These are phyloP conservation scores for Drosophila neutralis DNA, from an alignment of 2,888 invertebrate species.

Conservation along the genomic window DNA sequence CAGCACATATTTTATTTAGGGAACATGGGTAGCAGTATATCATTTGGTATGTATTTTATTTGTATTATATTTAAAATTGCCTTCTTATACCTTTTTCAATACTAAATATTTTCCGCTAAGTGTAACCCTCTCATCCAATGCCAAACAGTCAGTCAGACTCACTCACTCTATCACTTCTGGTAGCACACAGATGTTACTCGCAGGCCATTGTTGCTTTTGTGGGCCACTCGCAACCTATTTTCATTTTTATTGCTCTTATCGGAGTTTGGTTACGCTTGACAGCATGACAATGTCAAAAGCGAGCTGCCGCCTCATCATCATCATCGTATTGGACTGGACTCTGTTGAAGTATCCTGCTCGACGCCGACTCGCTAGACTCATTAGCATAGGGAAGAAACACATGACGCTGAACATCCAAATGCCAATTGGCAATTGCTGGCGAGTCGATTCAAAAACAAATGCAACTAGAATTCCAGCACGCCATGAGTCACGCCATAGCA, in stretches of 20 bases:
- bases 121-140: slow-evolving; percentile 31
- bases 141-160: slow-evolving; percentile 21
- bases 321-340: slow-evolving; percentile 48
- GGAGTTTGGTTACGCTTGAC: slow-evolving; percentile 82
- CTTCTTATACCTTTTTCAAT: background rate
- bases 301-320: slow-evolving; percentile 42
- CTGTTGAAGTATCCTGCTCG: slow-evolving; percentile 49
- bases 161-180: slow-evolving; percentile 33
- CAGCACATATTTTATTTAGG: background rate
- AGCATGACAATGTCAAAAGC: slow-evolving; percentile 75
- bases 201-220: slow-evolving; percentile 65
- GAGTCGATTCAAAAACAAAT: slow-evolving; percentile 7
- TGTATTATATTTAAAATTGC: background rate
- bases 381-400: slow-evolving; percentile 68
- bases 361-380: slow-evolving; percentile 34
- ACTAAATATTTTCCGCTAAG: slow-evolving; percentile 14
- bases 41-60: background rate
- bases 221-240: slow-evolving; percentile 66
- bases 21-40: background rate
- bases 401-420: slow-evolving; percentile 57
- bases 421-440: slow-evolving; percentile 71
- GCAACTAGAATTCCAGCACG: slow-evolving; percentile 37
- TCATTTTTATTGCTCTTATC: slow-evolving; percentile 82
- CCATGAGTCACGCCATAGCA: slow-evolving; percentile 72
- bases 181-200: slow-evolving; percentile 64